Evolutionary conservation across 2,113 vertebrate genomes (phyloP), one percentile per base, ranked within the genome.

Genomic region (Triplophysa dalaica): DNA sequence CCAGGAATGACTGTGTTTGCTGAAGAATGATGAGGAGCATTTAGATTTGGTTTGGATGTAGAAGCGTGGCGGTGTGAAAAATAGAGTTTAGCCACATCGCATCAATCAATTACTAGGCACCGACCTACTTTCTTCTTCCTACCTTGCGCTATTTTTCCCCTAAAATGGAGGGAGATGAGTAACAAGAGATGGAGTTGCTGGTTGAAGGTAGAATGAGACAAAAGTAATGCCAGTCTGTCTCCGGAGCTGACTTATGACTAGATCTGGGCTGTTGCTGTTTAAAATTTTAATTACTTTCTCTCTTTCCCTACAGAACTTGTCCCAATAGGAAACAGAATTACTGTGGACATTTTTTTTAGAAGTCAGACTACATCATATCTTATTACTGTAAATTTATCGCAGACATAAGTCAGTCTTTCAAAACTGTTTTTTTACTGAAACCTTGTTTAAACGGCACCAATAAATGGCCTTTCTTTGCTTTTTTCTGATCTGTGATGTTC

Each of bases 41-140:
- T 22, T 61, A 68, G 12, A 38, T 63, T 52, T 56, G 58, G 65
- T 66, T 68, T 54, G n/a, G 56, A 70, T 68, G 69, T 68, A 56
- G 54, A 43, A 56, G 62, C 64, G 26, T 77, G 78, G 77, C 12
- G 17, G 54, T 74, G 63, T 77, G 69, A 67, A 78, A 81, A 56
- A 61, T 63, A 78, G 82, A 70, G 43, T 81, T 77, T 58, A 69
- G 68, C 79, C 54, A 81, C 54, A 68, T 19, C 45, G 29, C 78
- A 73, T 77, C 82, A 81, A 74, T 83, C 84, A 75, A 22, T 72
- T 81, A 4, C 50, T 48, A 64, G 75, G 65, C 64, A 61, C 22
- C 80, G 75, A 54, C 84, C 84, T 83, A 85, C 84, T 81, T 85
- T 76, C 66, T 65, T 74, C 63, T 67, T 58, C 41, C 21, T 81